Evolutionary conservation across 1,140 invertebrate genomes (phyloP), one percentile per base, ranked within the genome.

Genomic region (Anastrepha obliqua): DNA sequence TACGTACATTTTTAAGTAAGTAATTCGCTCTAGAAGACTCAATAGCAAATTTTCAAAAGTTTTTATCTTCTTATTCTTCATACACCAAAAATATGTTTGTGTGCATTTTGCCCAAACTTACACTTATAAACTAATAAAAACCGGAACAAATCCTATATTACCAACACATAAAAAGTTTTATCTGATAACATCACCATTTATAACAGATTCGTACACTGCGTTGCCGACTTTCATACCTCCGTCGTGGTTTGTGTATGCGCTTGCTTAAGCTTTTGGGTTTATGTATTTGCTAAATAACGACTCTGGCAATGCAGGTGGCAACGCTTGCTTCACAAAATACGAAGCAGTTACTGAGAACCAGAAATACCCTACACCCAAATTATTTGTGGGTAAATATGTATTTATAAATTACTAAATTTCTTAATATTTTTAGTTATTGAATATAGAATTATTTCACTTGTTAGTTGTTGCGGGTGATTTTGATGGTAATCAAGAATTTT

Each of bases 361-460:
- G 44, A 81, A 81, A 81, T 81, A 81, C 74, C 74, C 74, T 81
- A 81, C 74, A 81, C 47, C 74, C 74, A 81, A 20, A 81, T 81
- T 3, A 15, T n/a, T 74, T 7, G 4, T 74, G n/a, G 39, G 20
- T 29, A 39, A 13, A 39, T n/a, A 13, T 64, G 17, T 13, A n/a
- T 64, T 64, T 8, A 0, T 44, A 47, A 4, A n/a, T 8, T 70
- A 70, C 39, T 20, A 44, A 13, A 9, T 70, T 39, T 15, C 2
- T 42, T 29, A 29, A 44, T 70, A 64, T 7, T 60, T 20, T 64
- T 64, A 20, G 13, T 70, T 70, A 9, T 65, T 65, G 62, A 65
- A n/a, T 65, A 65, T 4, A 65, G 13, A 29, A 29, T 29, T 0
- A 29, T 29, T 29, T 29, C 29, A 17, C 15, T 62, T 8, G 60